A percentile compares a stretch with the other conserved stretches of the same genome.
Conservation (phyloP, 2,888 invertebrate species). For the Eupeodes luniger region DNA sequence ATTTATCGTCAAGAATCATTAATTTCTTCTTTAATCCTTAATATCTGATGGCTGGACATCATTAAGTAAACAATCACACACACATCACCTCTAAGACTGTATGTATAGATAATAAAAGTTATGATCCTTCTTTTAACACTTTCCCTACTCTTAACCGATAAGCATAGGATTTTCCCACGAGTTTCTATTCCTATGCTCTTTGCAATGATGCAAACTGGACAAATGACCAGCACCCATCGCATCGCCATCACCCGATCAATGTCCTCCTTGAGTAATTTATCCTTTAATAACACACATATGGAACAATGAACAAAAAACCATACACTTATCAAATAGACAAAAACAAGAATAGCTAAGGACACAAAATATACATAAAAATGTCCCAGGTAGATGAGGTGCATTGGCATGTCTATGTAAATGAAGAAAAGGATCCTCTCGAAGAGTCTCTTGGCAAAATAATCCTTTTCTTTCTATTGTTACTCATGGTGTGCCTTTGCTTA, state of each 20-base stretch:
- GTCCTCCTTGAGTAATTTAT: constrained; percentile 74
- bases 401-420: constrained; percentile 27
- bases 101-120: constrained; percentile 14
- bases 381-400: constrained; percentile 8
- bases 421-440: not conserved
- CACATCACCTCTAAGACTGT: constrained; percentile 21
- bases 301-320: constrained; percentile 71
- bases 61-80: constrained; percentile 58
- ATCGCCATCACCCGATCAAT: constrained; percentile 65
- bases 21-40: constrained; percentile 65
- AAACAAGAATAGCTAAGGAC: not conserved
- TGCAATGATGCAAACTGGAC: constrained; percentile 60
- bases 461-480: constrained; percentile 71
- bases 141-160: constrained; percentile 33
- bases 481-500: constrained; percentile 66
- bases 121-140: constrained; percentile 47
- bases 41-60: constrained; percentile 53
- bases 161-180: constrained; percentile 63
- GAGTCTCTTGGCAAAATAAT: constrained; percentile 72
- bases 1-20: constrained; percentile 62
- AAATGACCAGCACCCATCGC: constrained; percentile 41
- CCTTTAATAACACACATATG: constrained; percentile 72
- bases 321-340: constrained; percentile 46
- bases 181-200: not conserved
- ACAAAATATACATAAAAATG: not conserved